Evolutionary conservation across 2,113 vertebrate species (phyloP), one percentile per base, ranked within the genome.

Genomic region (Epinephelus fuscoguttatus): DNA sequence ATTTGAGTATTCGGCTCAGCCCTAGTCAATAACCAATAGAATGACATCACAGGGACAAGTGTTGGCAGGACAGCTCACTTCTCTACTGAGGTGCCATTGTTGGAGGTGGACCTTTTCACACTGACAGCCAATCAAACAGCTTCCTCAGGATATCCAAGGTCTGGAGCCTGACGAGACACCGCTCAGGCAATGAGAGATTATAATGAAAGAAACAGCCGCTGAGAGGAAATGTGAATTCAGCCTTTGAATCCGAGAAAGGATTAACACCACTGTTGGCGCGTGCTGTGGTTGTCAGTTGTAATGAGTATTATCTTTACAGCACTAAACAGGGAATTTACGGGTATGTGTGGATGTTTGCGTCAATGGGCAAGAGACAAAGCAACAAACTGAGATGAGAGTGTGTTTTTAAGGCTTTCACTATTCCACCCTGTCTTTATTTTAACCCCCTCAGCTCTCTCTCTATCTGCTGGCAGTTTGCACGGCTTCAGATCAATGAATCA

Each of bases 401-500:
- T 71, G 55, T 74, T 81, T 86, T 85, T 59, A 50, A 82, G 59
- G 74, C 64, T 66, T 40, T 56, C 27, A 79, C 25, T 50, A 42
- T 53, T n/a, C 40, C 71, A 7, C 25, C 10, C 40, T 47, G 49
- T 70, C 75, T 69, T 52, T 62, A 60, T 85, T 85, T 78, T 57
- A 78, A 70, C 81, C 60, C 79, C 61, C 70, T n/a, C 56, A 30
- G 63, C 21, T 55, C 61, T 66, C 70, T 50, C 52, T 30, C 61
- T 49, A 27, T 82, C 40, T 75, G 66, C 53, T 37, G 70, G 63
- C 33, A 17, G 68, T 85, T 75, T 84, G 70, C 80, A 27, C 55
- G 70, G 75, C 57, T 70, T 86, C 71, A 84, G 90, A 92, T 94
- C 90, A 88, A 93, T 91, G 62, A 91, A 91, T 90, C 86, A 64